These are phyloP conservation scores for Anabacerthia variegaticeps DNA, from an alignment of 2,797 vertebrate species.

Conservation along the genomic window DNA sequence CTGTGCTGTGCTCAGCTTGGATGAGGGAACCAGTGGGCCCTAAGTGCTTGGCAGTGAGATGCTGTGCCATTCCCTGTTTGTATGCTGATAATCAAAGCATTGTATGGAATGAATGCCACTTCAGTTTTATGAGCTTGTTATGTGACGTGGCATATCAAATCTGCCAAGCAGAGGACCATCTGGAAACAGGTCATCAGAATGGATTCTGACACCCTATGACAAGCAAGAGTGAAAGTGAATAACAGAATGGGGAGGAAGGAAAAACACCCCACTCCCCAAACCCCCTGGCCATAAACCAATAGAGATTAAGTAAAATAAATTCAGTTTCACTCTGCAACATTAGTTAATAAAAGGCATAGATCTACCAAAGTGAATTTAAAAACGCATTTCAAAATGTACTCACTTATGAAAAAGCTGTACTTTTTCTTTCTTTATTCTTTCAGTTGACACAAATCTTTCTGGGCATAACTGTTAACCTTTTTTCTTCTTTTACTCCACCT, in stretches of 20 bases:
- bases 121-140: conserved; percentile 70
- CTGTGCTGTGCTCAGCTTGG: background rate
- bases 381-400: background rate
- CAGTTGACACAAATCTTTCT: background rate
- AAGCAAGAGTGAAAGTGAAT: background rate
- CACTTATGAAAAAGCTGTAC: background rate
- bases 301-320: background rate
- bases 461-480: background rate
- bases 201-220: conserved; percentile 47
- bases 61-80: background rate
- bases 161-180: conserved; percentile 64
- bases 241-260: background rate
- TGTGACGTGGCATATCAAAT: conserved; percentile 70
- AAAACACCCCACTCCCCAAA: background rate
- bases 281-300: background rate
- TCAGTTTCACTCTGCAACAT: background rate
- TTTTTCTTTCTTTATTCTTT: background rate
- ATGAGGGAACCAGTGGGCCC: background rate
- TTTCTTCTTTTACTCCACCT: background rate
- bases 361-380: background rate
- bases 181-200: conserved; percentile 67
- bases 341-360: background rate
- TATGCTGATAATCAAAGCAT: conserved; percentile 61
- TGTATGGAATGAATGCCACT: conserved; percentile 54
- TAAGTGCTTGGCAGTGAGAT: conserved; percentile 39